A percentile compares a stretch with the other conserved stretches of the same genome.
phyloP scores from a whole-genome alignment of 2,888 invertebrate species.

The Cerastis rubricosa region DNA sequence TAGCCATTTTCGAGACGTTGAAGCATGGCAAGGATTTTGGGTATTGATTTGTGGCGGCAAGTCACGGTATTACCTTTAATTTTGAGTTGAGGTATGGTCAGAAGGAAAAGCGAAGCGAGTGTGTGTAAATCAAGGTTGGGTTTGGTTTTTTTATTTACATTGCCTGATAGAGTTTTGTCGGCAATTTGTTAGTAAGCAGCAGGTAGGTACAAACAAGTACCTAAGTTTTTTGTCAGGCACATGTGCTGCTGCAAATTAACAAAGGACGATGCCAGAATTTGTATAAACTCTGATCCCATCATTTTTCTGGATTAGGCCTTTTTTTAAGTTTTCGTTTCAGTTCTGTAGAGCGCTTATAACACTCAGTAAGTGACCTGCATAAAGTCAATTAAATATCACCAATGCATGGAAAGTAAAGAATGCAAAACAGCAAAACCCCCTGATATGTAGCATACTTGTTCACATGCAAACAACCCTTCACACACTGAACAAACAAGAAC shows the following conservation, averaged over 20 bases:
- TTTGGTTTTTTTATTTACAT: background rate
- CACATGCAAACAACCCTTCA: constrained; percentile 39
- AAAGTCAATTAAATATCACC: background rate
- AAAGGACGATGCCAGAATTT: background rate
- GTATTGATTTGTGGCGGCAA: constrained; percentile 65
- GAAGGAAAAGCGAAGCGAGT: background rate
- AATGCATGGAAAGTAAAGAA: background rate
- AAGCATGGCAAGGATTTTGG: constrained; percentile 68
- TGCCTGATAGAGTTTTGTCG: constrained; percentile 10
- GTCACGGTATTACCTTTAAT: constrained; percentile 60
- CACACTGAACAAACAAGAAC: constrained; percentile 44
- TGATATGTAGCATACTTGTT: constrained; percentile 16
- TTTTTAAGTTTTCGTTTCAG: background rate
- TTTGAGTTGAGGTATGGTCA: constrained; percentile 33
- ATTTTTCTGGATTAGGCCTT: background rate
- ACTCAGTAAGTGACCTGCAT: background rate
- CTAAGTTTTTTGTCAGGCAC: constrained; percentile 14
- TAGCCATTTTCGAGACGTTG: constrained; percentile 85
- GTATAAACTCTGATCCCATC: no score
- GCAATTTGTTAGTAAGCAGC: constrained; percentile 19
- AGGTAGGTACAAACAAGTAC: accelerated
- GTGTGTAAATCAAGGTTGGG: constrained; percentile 4
- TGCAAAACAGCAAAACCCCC: background rate
- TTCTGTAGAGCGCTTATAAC: background rate
- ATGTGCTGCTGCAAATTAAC: background rate